Conservation (phyloP, 2,888 invertebrate species). For the Leptinotarsa tumamoca region DNA sequence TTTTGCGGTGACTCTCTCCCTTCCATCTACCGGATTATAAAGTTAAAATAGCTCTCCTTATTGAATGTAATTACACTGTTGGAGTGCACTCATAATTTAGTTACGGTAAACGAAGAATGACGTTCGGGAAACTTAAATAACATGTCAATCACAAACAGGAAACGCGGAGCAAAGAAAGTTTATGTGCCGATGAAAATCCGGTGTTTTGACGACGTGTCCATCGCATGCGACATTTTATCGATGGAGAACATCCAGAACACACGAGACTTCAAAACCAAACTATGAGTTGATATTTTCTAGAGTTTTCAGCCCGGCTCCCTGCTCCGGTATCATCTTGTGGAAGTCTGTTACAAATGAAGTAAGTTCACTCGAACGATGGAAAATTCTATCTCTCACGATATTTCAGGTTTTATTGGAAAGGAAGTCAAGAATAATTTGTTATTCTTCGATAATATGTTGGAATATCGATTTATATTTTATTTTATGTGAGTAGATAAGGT, state of each 20-base stretch:
- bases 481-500: neutral
- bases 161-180: conserved; percentile 58
- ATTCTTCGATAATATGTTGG: neutral
- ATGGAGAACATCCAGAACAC: conserved; percentile 33
- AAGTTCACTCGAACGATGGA: conserved; percentile 5
- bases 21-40: conserved; percentile 33
- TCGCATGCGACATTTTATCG: conserved; percentile 53
- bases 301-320: conserved; percentile 2
- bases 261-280: conserved; percentile 19
- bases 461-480: neutral
- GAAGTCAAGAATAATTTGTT: conserved; percentile 1
- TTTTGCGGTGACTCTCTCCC: conserved; percentile 31
- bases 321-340: conserved; percentile 4
- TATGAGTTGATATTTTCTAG: conserved; percentile 17
- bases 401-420: conserved; percentile 1
- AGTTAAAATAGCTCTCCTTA: conserved; percentile 41
- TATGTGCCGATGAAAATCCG: conserved; percentile 55
- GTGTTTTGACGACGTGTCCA: conserved; percentile 58
- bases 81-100: conserved; percentile 52
- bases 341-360: conserved; percentile 15
- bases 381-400: neutral
- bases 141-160: conserved; percentile 57
- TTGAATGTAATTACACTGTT: conserved; percentile 45
- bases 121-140: conserved; percentile 60
- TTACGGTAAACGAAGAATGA: conserved; percentile 50